Conservation (phyloP, 1,140 invertebrate species). For the Caerostris extrusa region DNA sequence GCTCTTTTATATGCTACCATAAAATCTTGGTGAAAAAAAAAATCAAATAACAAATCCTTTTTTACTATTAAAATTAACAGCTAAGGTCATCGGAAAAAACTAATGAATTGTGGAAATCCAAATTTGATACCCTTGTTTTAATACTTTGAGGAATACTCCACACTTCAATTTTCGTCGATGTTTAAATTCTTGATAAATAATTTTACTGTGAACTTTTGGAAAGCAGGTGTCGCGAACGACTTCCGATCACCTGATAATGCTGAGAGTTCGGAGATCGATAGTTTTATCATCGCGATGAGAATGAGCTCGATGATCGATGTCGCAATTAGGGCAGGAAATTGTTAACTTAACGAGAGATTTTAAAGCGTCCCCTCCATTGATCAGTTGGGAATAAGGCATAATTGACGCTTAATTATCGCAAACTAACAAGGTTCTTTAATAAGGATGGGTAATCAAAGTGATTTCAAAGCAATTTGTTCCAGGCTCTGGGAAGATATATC, state of each 20-base stretch:
- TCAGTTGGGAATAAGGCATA: neutral
- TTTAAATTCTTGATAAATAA: no score
- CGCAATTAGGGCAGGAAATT: conserved; percentile 41
- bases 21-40: no score
- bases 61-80: no score
- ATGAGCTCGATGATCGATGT: conserved; percentile 23
- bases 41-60: no score
- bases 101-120: no score
- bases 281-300: neutral
- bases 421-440: neutral
- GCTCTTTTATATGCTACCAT: no score
- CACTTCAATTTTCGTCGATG: no score
- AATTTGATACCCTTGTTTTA: no score
- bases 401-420: neutral
- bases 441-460: neutral
- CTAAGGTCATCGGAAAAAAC: no score
- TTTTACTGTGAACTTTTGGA: neutral
- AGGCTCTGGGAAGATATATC: no score
- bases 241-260: conserved; percentile 24
- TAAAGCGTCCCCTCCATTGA: neutral
- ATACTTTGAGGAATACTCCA: no score
- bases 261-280: neutral
- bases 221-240: conserved; percentile 42
- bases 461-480: neutral
- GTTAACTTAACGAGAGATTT: conserved; percentile 46